Base-by-base conservation (phyloP, 1,140 invertebrate species). In the Hypsibius dujardini region DNA sequence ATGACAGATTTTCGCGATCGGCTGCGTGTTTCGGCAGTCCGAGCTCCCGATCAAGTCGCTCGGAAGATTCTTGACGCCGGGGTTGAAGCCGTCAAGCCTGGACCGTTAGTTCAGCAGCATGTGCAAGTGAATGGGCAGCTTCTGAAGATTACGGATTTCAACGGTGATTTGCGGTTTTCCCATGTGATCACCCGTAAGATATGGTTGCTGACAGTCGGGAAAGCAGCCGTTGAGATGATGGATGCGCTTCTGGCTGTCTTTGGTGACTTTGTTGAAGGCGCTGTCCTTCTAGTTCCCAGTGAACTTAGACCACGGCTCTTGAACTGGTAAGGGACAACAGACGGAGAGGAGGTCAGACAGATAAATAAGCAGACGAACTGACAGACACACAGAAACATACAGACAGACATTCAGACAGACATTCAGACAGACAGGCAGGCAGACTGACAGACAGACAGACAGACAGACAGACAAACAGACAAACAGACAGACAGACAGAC, bases 201-300 rank as follows among this genome's bases (percentile, higher is more conserved):
- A 1, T 79, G 81, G 75, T 74, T 92, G 1, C 83, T 93, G 72
- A 92, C 91, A 1, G 90, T 91, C 81, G 94, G 93, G 0, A 96
- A 96, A 83, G 92, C 90, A 28, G 91, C 92, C 0, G 81, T 88
- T 74, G 86, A 86, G 50, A 95, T 96, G 92, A 88, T 89, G 1
- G 76, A 82, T 56, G 85, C 86, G 74, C 77, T 92, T 1, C 86
- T 91, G 72, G 78, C 82, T 46, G 81, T 87, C 59, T 77, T 95
- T 1, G 82, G 82, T 1, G 70, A 80, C 0, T 80, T 84, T 74
- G 81, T 92, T 2, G 81, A 84, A 59, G 77, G 80, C 56, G 90
- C 90, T 42, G 84, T 92, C 59, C 77, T 93, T 12, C 90, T 87
- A 75, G 82, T 94, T 71, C 91, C 91, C 1, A 72, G 79, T 46